These are phyloP conservation scores for Lepidothrix coronata DNA, from an alignment of 2,113 vertebrate species.

Conservation along the genomic window DNA sequence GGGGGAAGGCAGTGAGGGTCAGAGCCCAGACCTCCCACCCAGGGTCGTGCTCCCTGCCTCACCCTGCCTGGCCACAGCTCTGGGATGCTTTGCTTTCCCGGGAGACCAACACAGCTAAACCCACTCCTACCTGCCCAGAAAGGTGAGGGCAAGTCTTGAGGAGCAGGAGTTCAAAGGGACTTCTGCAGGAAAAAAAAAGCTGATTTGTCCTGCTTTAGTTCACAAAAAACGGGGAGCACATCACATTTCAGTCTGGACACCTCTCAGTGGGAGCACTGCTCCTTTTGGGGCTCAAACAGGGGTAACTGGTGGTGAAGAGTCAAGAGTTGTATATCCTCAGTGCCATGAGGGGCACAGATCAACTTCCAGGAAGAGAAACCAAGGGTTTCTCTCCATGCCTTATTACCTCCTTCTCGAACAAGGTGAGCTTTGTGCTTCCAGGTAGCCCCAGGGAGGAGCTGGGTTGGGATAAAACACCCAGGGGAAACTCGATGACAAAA, in stretches of 20 bases:
- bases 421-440: background rate
- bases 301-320: background rate
- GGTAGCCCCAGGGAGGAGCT: conserved; percentile 3
- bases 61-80: background rate
- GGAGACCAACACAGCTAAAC: background rate
- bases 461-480: background rate
- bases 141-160: background rate
- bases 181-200: background rate
- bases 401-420: background rate
- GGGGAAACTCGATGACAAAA: background rate
- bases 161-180: background rate
- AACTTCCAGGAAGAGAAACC: background rate
- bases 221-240: too few relatives aligned
- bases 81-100: background rate
- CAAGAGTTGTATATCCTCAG: background rate
- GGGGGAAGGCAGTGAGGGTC: background rate
- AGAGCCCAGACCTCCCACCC: background rate
- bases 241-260: background rate
- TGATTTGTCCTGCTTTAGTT: background rate
- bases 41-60: background rate
- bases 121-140: background rate
- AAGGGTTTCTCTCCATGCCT: background rate
- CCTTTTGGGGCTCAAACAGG: background rate
- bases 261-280: background rate
- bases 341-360: background rate